Evolutionary conservation across 2,797 vertebrate genomes (phyloP).

Genomic region (Mus minutoides): DNA sequence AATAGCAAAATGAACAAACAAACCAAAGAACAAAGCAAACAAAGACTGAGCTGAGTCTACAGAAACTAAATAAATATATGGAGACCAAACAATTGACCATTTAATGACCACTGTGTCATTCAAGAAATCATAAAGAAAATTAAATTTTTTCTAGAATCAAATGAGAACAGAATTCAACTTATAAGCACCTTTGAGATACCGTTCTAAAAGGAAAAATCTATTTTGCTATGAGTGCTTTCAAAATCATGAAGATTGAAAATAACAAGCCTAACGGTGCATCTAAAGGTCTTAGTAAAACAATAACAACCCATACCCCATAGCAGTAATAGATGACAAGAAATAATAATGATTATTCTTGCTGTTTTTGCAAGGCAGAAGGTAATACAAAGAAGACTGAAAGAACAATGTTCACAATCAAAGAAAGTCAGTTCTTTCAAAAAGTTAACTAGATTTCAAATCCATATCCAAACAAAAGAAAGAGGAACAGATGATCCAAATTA

Average conservation of each 20-base stretch:
- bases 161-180: neutral
- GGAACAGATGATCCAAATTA: neutral
- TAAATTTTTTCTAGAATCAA: neutral
- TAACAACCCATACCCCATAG: neutral
- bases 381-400: neutral
- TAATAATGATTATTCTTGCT: neutral
- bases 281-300: neutral
- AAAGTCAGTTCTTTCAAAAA: neutral
- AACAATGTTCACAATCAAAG: neutral
- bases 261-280: neutral
- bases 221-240: neutral
- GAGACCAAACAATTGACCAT: neutral
- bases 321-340: neutral
- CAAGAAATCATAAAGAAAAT: neutral
- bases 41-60: neutral
- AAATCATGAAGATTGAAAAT: neutral
- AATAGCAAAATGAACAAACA: neutral
- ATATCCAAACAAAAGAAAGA: neutral
- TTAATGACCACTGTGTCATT: neutral
- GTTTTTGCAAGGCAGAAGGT: neutral
- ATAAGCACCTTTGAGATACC: neutral
- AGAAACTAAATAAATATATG: neutral
- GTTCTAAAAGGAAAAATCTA: neutral
- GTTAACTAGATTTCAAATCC: neutral
- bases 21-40: neutral